Evolutionary conservation across 2,113 vertebrate species (phyloP).

Genomic region (Scomber colias): DNA sequence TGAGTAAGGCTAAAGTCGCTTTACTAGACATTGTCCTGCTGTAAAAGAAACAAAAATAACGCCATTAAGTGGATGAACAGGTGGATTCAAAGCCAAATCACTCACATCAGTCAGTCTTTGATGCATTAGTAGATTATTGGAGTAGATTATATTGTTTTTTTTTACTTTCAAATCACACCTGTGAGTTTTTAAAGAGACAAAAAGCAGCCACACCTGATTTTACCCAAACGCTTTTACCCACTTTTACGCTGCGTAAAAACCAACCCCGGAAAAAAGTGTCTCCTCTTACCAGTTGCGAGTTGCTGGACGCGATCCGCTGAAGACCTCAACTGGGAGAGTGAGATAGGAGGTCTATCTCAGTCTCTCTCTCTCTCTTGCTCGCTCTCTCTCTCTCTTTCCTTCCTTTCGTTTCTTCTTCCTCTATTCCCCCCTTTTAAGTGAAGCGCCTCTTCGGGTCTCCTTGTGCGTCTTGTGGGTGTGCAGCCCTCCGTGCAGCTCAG

Average conservation of each 20-base stretch:
- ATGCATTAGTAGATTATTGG: not conserved
- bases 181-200: slow-evolving; percentile 29
- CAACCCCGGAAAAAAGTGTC: slow-evolving; percentile 1
- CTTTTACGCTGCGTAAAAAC: slow-evolving; percentile 63
- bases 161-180: slow-evolving; percentile 34
- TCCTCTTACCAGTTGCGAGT: slow-evolving; percentile 80
- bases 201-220: slow-evolving; percentile 19
- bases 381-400: slow-evolving; percentile 32
- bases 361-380: slow-evolving; percentile 7
- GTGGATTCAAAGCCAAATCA: not conserved
- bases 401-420: slow-evolving; percentile 40
- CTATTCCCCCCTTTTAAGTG: slow-evolving; percentile 21
- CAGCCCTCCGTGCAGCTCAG: slow-evolving; percentile 81
- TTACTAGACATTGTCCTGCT: slow-evolving; percentile 95
- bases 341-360: slow-evolving; percentile 83
- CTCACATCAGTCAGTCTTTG: not conserved
- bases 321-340: slow-evolving; percentile 81
- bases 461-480: slow-evolving; percentile 82
- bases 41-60: slow-evolving; percentile 63
- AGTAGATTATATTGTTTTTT: not conserved
- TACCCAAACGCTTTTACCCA: not conserved
- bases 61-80: slow-evolving; percentile 10
- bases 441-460: slow-evolving; percentile 75
- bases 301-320: slow-evolving; percentile 73
- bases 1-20: slow-evolving; percentile 91